A percentile compares a stretch with the other conserved stretches of the same genome.
Evolutionary conservation across 2,888 invertebrate genomes (phyloP).

Genomic region (Bruchidius siliquastri): DNA sequence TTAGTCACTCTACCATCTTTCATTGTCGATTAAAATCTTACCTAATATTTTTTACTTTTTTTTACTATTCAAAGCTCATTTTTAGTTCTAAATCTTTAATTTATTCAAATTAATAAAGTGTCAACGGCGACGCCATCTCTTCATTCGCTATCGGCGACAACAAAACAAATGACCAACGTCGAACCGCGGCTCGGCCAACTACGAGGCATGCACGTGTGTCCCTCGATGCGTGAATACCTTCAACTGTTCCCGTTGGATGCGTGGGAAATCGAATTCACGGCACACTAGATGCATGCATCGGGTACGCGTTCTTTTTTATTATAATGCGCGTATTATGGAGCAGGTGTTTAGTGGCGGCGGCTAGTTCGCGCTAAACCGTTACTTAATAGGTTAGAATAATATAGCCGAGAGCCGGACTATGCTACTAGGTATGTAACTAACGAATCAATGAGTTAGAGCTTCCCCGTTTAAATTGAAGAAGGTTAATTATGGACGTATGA

Average conservation of each 20-base stretch:
- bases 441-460: not conserved
- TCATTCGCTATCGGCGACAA: too few relatives aligned
- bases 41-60: too few relatives aligned
- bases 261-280: constrained; percentile 17
- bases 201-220: not conserved
- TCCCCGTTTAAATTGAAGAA: not conserved
- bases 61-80: too few relatives aligned
- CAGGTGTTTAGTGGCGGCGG: not conserved
- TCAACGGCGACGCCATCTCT: too few relatives aligned
- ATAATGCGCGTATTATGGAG: not conserved
- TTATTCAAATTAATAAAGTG: too few relatives aligned
- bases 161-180: not conserved
- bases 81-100: too few relatives aligned
- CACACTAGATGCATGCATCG: not conserved
- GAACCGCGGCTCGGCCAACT: not conserved
- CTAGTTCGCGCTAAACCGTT: not conserved
- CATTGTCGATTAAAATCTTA: too few relatives aligned
- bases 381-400: not conserved
- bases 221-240: not conserved
- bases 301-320: not conserved
- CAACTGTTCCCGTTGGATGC: constrained; percentile 8
- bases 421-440: not conserved
- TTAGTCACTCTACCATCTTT: too few relatives aligned
- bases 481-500: not conserved
- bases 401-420: not conserved